Base-by-base conservation (phyloP, 2,113 vertebrate species). In the Pluvianellus socialis region DNA sequence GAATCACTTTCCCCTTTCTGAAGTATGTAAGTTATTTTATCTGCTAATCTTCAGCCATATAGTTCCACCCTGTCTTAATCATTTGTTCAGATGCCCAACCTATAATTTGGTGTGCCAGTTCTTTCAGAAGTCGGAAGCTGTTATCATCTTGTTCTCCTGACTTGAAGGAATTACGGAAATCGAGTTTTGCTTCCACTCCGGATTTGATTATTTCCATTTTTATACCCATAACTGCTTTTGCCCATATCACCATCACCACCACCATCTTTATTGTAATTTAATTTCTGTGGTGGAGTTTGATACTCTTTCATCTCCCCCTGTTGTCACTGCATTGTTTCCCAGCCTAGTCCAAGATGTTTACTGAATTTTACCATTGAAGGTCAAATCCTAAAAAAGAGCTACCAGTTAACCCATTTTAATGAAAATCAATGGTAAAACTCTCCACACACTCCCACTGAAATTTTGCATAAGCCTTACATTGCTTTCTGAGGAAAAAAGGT, bases 121-220 rank as follows among this genome's bases (percentile, higher is more conserved):
- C 42, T 81, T 92, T 92, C 81, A 70, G 56, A 92, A 92, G 62
- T 90, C 8, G 13, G 90, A 92, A 92, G 72, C 55, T 89, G 56
- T 87, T 77, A 92, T 87, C 82, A 71, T 92, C 92, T 71, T 84
- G 28, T 90, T 92, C 77, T 83, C n/a, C 59, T 94, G 75, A 92
- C 38, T 77, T 89, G 72, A 73, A 77, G 71, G 80, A 65, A 79
- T 82, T 86, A 59, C 6, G 7, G 80, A 94, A 94, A 58, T 73
- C 35, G 70, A 70, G 61, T 66, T 90, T 61, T 90, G 61, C 86
- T 86, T 92, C 88, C 71, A 82, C 50, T 86, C 86, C 0, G 17
- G 38, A 56, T 89, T 61, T 87, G 50, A 83, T 92, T 82, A 85
- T 85, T 96, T 91, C 49, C n/a, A 33, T 91, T 94, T 92, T 91